A percentile compares a stretch with the other conserved stretches of the same genome.
These are phyloP conservation scores for Psettodes erumei DNA, from an alignment of 2,113 vertebrate genomes.

Conservation along the genomic window DNA sequence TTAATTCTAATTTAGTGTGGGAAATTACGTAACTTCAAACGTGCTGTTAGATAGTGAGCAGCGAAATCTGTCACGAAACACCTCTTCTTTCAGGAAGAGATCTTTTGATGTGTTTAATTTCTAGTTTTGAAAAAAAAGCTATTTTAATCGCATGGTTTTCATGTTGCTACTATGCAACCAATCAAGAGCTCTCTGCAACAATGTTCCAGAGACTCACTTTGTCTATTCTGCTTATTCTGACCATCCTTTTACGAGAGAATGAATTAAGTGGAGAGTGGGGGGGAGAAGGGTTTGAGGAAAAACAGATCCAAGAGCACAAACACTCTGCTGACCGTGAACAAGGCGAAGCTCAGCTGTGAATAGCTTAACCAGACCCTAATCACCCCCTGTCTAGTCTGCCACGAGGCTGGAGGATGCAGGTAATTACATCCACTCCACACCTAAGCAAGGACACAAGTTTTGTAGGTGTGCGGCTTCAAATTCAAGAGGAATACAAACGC, in stretches of 20 bases:
- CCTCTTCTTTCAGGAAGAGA: not conserved
- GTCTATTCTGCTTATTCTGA: not conserved
- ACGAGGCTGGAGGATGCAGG: not conserved
- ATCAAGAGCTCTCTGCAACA: not conserved
- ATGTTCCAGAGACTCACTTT: too few species aligned
- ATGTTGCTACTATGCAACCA: not conserved
- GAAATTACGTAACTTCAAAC: not conserved
- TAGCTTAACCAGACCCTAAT: slow-evolving; percentile 23
- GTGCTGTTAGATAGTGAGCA: not conserved
- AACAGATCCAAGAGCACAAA: not conserved
- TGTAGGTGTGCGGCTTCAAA: slow-evolving; percentile 14
- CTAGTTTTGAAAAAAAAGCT: not conserved
- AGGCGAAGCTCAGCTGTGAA: not conserved
- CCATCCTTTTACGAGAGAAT: not conserved
- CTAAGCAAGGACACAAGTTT: slow-evolving; percentile 37
- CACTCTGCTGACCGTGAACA: slow-evolving; percentile 26
- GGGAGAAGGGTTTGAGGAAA: too few species aligned
- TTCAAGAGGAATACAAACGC: slow-evolving; percentile 45
- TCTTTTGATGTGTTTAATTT: not conserved
- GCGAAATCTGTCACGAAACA: not conserved
- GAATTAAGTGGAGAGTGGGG: not conserved
- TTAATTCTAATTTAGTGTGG: slow-evolving; percentile 18
- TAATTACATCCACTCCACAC: slow-evolving; percentile 43
- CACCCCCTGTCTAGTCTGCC: slow-evolving; percentile 40
- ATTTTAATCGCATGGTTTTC: not conserved